Base-by-base conservation (phyloP, 2,797 vertebrate species). In the Acestrorhynchus altus region DNA sequence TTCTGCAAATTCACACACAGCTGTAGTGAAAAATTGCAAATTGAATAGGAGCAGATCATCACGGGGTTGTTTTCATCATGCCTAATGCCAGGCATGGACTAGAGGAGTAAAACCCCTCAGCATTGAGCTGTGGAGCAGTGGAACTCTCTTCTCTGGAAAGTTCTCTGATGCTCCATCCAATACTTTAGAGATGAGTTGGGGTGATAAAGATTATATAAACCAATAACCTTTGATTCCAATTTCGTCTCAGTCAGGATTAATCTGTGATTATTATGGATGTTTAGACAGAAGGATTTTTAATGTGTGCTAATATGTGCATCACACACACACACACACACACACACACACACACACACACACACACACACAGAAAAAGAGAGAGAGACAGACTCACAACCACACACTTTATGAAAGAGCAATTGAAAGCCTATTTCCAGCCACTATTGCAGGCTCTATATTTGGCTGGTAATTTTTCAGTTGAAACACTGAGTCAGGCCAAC, bases 401-500 rank as follows among this genome's bases (percentile, higher is more conserved):
- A 49, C 4, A 24, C 22, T 69, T 78, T 83, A 87, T 77, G 85
- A 90, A 88, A 85, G 87, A 89, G 88, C 85, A 90, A 90, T 94
- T 93, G 89, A 93, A 93, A 90, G 91, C 87, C 88, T 91, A 89
- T 91, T 93, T 90, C 89, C 84, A 87, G 85, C 87, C 88, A n/a
- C n/a, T 79, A 24, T 73, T 81, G 81, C 83, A 40, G 73, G 18
- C 8, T 74, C 82, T 94, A 92, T 93, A 91, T 93, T 91, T 93
- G 92, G 85, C 76, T 44, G 76, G 63, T 86, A 83, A 76, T 89
- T 88, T 86, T 87, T 90, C 81, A 87, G 84, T 72, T 87, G 72
- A 75, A 52, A 85, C 74, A 83, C 81, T 76, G 82, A 87, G n/a
- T 89, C 87, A 86, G 64, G 51, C 84, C 66, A 59, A 89, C 90